These are phyloP conservation scores for Galeruca laticollis DNA, from an alignment of 2,888 invertebrate species.

Conservation along the genomic window DNA sequence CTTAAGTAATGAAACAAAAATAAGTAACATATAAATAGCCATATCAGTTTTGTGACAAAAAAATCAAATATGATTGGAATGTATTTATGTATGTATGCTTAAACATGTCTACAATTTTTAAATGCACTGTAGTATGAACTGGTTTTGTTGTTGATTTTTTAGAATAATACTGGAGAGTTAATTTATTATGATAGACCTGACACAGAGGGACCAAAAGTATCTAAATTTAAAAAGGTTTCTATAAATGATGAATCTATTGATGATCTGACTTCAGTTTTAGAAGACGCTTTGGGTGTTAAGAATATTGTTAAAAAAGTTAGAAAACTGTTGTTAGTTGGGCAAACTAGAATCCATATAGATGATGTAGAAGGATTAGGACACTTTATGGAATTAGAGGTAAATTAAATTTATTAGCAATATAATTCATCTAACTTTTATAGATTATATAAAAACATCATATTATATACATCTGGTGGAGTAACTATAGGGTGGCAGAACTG, in stretches of 20 bases:
- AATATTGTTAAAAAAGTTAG: constrained; percentile 84
- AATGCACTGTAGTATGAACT: neutral
- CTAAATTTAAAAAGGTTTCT: constrained; percentile 75
- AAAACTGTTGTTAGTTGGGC: constrained; percentile 81
- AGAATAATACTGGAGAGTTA: constrained; percentile 74
- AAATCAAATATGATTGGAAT: no score
- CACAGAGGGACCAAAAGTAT: constrained; percentile 83
- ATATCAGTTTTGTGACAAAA: no score
- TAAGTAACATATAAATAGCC: no score
- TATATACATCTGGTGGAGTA: no score
- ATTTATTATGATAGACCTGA: constrained; percentile 87
- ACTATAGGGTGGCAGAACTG: no score
- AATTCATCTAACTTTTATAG: neutral
- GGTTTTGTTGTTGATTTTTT: constrained; percentile 46
- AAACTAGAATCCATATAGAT: constrained; percentile 92
- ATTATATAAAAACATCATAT: neutral
- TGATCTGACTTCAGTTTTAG: constrained; percentile 69
- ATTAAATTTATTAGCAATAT: constrained; percentile 1
- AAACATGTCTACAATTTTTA: no score
- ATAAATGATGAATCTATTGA: constrained; percentile 70
- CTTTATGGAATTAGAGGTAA: constrained; percentile 88
- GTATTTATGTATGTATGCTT: no score
- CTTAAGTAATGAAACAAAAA: no score
- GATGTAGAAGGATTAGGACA: constrained; percentile 82
- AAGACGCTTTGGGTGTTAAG: constrained; percentile 75